Percentiles rank a stretch among this genome's conserved stretches.
Evolutionary conservation across 2,797 vertebrate genomes (phyloP).

Genomic region (Falco novaeseelandiae): DNA sequence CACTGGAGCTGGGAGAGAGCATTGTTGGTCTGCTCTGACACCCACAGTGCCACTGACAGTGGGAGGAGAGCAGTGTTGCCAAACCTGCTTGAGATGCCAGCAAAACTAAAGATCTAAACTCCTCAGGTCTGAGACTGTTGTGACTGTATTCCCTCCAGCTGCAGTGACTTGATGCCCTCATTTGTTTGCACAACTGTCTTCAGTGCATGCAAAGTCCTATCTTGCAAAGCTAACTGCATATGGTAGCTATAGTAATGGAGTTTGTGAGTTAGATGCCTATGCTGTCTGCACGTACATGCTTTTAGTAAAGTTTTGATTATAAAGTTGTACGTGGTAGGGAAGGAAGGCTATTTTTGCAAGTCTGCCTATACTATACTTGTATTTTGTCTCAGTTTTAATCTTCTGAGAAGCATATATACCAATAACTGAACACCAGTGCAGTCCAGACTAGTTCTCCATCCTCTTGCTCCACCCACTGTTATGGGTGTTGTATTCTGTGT

Average conservation of each 20-base stretch:
- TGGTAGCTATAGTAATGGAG: background rate
- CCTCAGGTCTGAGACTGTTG: background rate
- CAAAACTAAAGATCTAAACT: background rate
- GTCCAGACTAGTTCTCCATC: background rate
- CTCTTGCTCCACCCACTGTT: background rate
- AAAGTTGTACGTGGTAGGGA: background rate
- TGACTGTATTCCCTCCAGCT: background rate
- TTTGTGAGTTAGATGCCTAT: background rate
- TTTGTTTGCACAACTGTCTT: background rate
- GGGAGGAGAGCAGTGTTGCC: background rate
- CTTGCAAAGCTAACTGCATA: background rate
- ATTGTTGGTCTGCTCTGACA: background rate
- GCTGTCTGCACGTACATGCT: background rate
- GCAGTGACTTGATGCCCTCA: background rate
- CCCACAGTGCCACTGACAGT: accelerated
- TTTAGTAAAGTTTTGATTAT: background rate
- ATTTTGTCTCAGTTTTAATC: background rate
- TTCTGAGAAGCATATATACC: background rate
- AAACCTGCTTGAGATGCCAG: background rate
- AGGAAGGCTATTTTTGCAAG: background rate
- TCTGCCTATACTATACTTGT: background rate
- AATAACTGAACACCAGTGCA: background rate
- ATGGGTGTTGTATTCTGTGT: background rate
- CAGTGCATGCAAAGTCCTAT: background rate
- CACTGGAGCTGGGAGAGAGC: background rate